Conservation (phyloP, 2,888 invertebrate genomes). For the Pollenia amentaria region DNA sequence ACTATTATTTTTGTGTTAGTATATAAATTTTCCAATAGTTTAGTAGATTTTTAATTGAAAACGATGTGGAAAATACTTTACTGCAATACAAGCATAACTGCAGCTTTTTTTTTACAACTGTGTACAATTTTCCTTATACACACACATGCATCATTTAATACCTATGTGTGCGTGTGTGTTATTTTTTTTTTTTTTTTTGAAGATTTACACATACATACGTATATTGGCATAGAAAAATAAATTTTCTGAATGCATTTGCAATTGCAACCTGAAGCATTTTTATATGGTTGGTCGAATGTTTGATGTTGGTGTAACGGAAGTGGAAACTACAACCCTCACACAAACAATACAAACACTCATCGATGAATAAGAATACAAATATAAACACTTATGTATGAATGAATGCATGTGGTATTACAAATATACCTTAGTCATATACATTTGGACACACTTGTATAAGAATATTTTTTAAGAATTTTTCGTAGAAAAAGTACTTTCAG, state of each 20-base stretch:
- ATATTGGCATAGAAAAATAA: constrained; percentile 23
- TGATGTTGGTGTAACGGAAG: constrained; percentile 61
- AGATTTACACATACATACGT: neutral
- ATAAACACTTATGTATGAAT: constrained; percentile 34
- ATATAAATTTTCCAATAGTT: constrained; percentile 71
- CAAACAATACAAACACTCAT: constrained; percentile 31
- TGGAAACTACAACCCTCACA: constrained; percentile 37
- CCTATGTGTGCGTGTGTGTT: neutral
- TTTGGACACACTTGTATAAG: neutral
- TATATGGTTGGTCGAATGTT: constrained; percentile 42
- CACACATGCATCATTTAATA: constrained; percentile 6
- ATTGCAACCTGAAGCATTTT: constrained; percentile 66
- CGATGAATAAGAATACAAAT: constrained; percentile 61
- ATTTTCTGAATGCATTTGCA: constrained; percentile 62
- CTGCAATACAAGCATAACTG: constrained; percentile 60
- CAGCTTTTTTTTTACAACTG: constrained; percentile 41
- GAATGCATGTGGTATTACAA: neutral
- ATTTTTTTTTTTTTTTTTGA: too few species aligned
- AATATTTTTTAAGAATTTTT: neutral
- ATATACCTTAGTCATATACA: neutral
- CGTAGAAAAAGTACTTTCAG: constrained; percentile 8
- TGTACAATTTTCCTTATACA: constrained; percentile 1
- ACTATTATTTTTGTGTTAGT: neutral
- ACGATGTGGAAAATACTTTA: constrained; percentile 73
- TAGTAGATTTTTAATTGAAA: constrained; percentile 76